Base-by-base conservation (phyloP, 2,888 invertebrate species). In the Boloria euphrosyne region DNA sequence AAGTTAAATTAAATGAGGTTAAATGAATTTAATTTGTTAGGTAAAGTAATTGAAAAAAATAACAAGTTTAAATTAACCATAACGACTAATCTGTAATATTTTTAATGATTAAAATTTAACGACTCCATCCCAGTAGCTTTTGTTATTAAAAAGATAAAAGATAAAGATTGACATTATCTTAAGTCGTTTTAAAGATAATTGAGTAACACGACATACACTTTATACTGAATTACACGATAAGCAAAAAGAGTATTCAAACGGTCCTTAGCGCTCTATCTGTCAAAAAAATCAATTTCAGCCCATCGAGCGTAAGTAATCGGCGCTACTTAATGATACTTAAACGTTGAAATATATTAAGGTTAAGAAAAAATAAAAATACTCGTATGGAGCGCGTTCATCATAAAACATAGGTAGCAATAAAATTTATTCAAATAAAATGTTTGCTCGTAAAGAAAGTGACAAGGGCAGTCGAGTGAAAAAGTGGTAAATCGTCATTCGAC, bases 401-500 rank as follows among this genome's bases (percentile, higher is more conserved):
- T 68, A 69, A 89, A 89, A 88, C 82, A 86, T 86, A 83, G 80
- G 84, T 86, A 87, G 87, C 84, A 84, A 84, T 90, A 89, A 90
- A 90, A 87, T 89, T 86, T 81, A 75, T 85, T 80, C 83, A 82
- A 89, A 90, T 89, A 90, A 89, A 88, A 89, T 85, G 82, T 83
- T 80, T 82, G 86, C 78, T 89, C 87, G 86, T 90, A 89, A 90
- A 89, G 83, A 83, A 82, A 85, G 83, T 86, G 90, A 87, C 89
- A 85, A 84, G 84, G 82, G 84, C 88, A 87, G 84, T 84, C 83
- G 80, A 80, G 85, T 83, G 86, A 82, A 85, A 83, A 85, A 85
- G 84, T 83, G 89, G 87, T 89, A 88, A 89, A 88, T 86, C 85
- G 85, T 85, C 85, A 82, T 86, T 85, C 88, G 85, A 86, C 84